A percentile compares a stretch with the other conserved stretches of the same genome.
These are phyloP conservation scores for Harpagifer antarcticus DNA, from an alignment of 2,797 vertebrate species.

Conservation along the genomic window DNA sequence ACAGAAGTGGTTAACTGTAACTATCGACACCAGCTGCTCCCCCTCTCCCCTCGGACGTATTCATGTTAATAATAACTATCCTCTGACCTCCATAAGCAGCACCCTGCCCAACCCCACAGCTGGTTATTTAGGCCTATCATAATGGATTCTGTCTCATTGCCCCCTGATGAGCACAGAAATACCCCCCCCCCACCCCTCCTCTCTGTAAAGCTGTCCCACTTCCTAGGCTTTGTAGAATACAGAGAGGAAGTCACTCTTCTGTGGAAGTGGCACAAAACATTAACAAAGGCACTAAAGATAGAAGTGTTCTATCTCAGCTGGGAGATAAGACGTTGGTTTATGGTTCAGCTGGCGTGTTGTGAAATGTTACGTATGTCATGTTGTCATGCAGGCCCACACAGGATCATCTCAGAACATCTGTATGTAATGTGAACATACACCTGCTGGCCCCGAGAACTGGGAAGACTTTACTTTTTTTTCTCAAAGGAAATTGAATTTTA, in stretches of 20 bases:
- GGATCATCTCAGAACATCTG: neutral
- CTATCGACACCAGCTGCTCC: slow-evolving; percentile 49
- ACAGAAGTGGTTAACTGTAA: slow-evolving; percentile 16
- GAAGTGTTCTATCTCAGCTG: slow-evolving; percentile 1
- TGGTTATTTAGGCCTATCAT: slow-evolving; percentile 58
- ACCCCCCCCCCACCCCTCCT: slow-evolving; percentile 16
- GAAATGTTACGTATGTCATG: neutral
- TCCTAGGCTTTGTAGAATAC: slow-evolving; percentile 35
- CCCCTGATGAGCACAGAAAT: slow-evolving; percentile 43
- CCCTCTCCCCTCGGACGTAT: slow-evolving; percentile 31
- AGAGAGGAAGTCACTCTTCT: slow-evolving; percentile 9
- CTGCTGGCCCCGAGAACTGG: neutral
- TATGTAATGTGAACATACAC: neutral
- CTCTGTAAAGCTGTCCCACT: slow-evolving; percentile 39
- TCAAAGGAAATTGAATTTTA: neutral
- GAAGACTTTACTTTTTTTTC: neutral
- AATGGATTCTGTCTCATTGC: slow-evolving; percentile 59
- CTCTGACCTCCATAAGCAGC: slow-evolving; percentile 54
- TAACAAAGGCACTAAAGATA: slow-evolving; percentile 42
- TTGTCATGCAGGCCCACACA: neutral
- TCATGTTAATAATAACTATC: slow-evolving; percentile 50
- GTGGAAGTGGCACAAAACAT: slow-evolving; percentile 24
- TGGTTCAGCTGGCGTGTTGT: neutral
- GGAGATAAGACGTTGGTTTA: slow-evolving; percentile 26
- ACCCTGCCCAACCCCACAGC: slow-evolving; percentile 29